phyloP scores from a whole-genome alignment of 1,140 invertebrate genomes.

The Wasmannia auropunctata region DNA sequence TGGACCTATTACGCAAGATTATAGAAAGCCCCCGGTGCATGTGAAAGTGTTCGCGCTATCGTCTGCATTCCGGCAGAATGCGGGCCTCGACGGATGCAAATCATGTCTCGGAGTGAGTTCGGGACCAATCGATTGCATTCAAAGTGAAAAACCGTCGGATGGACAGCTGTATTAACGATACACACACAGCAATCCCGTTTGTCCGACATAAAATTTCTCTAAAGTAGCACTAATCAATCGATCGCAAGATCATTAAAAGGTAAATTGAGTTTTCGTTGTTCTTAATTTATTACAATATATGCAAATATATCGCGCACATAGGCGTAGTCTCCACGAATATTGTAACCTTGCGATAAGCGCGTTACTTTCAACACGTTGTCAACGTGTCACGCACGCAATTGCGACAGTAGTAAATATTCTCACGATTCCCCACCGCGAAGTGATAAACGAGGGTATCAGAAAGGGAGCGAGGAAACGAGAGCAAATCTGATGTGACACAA shows the following conservation, averaged over 20 bases:
- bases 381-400: background rate
- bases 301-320: background rate
- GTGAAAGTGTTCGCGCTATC: constrained; percentile 71
- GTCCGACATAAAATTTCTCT: background rate
- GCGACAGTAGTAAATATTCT: background rate
- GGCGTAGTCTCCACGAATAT: background rate
- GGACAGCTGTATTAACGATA: background rate
- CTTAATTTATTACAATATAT: background rate
- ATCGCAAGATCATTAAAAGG: background rate
- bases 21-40: constrained; percentile 69
- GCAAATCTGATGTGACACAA: constrained; percentile 6
- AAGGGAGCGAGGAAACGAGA: constrained; percentile 29
- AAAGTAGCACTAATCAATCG: background rate
- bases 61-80: constrained; percentile 62
- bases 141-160: background rate
- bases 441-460: constrained; percentile 27
- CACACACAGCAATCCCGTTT: background rate
- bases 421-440: background rate
- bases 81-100: constrained; percentile 19
- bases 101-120: constrained; percentile 4
- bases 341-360: background rate
- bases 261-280: background rate
- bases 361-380: background rate
- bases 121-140: constrained; percentile 2
- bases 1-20: constrained; percentile 73